These are phyloP conservation scores for Caloenas nicobarica DNA, from an alignment of 2,113 vertebrate genomes.

Conservation along the genomic window DNA sequence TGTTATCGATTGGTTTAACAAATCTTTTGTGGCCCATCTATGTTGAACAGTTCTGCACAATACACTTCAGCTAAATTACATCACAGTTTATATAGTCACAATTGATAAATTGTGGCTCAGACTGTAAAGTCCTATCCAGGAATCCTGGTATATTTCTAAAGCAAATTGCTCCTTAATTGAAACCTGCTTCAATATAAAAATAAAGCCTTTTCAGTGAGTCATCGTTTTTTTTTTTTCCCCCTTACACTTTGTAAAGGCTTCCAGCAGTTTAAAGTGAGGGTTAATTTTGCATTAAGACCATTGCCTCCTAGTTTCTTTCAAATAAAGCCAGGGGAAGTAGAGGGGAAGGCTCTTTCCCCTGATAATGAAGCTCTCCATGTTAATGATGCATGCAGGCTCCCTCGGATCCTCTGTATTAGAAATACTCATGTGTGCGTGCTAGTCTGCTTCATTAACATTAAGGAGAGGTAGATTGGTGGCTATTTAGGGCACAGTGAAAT, in stretches of 20 bases:
- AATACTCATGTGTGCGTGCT: constrained; percentile 58
- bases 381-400: constrained; percentile 82
- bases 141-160: constrained; percentile 63
- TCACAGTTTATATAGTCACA: constrained; percentile 40
- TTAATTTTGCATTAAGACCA: constrained; percentile 76
- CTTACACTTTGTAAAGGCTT: constrained; percentile 16
- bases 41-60: constrained; percentile 29
- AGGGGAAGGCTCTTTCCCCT: constrained; percentile 70
- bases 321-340: constrained; percentile 78
- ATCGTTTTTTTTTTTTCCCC: not conserved
- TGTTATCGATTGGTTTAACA: constrained; percentile 61
- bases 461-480: constrained; percentile 81
- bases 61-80: constrained; percentile 55
- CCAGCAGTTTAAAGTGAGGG: constrained; percentile 60
- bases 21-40: constrained; percentile 65
- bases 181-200: constrained; percentile 59
- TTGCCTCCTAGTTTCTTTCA: constrained; percentile 79
- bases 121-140: constrained; percentile 36
- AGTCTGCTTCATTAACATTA: constrained; percentile 81
- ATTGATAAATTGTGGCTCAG: constrained; percentile 48
- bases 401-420: constrained; percentile 81
- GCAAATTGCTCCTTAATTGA: constrained; percentile 66
- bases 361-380: constrained; percentile 78
- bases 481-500: constrained; percentile 82
- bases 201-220: not conserved